Base-by-base conservation (phyloP, 2,888 invertebrate genomes). In the Crepidodera aurea region DNA sequence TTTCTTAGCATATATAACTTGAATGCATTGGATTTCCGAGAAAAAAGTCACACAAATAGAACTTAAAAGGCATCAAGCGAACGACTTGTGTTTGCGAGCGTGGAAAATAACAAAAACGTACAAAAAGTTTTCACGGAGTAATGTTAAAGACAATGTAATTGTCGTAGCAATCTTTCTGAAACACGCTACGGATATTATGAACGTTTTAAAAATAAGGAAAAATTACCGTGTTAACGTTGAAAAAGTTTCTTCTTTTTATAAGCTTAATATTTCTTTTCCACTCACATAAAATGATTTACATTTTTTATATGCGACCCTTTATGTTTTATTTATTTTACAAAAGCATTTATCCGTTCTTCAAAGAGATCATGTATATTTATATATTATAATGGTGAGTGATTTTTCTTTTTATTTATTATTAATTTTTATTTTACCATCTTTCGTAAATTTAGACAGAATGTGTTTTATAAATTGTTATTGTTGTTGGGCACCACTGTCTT, bases 131-230 rank as follows among this genome's bases (percentile, higher is more conserved):
- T 39, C 51, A 25, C 51, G 22, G 22, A 37, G 37, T 22, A 22
- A 51, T 39, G 25, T 51, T 51, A 39, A 51, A 39, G 37, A 51
- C 22, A 37, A 51, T 51, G 37, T 39, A 13, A 51, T 51, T 39
- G 39, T 39, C 13, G 16, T 13, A 13, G 39, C 51, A 37, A 51
- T 39, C 39, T 37, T 39, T 10, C 48, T 29, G 10, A 0, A 48
- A 13, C 39, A 37, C 19, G 12, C 22, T 51, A 13, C 19, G 5
- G 29, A 3, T 13, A 50, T 37, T 13, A 37, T 13, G 1, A 15
- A 15, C 15, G 13, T 37, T 37, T 37, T 13, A 12, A 37, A 37
- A 37, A 8, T 8, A 15, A 2, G 2, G 13, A 37, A 37, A 37
- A 37, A 13, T 8, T 8, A 10, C 29, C 8, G 10, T 29, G 6